phyloP scores from a whole-genome alignment of 2,113 vertebrate species.

The Ramphastos sulfuratus region DNA sequence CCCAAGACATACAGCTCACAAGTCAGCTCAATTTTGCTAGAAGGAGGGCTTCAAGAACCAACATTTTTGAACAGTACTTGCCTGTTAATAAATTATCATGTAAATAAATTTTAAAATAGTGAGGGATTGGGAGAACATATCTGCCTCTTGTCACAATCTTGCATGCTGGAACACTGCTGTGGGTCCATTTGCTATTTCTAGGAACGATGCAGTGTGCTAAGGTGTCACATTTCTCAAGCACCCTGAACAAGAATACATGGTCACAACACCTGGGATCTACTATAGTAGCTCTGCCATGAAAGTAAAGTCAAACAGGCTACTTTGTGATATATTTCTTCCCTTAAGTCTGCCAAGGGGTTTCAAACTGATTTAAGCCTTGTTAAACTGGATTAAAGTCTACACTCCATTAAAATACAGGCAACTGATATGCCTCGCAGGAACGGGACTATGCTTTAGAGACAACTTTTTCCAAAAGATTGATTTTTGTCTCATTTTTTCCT shows the following conservation, averaged over 20 bases:
- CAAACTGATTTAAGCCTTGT: conserved; percentile 43
- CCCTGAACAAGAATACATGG: background rate
- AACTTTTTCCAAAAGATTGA: background rate
- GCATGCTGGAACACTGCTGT: background rate
- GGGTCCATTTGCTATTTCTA: background rate
- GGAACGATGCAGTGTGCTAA: background rate
- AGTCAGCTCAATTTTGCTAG: background rate
- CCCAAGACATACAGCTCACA: background rate
- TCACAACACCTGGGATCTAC: background rate
- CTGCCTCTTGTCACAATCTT: background rate
- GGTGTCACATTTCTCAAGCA: background rate
- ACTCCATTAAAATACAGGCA: conserved; percentile 54
- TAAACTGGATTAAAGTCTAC: conserved; percentile 51
- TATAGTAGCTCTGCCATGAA: background rate
- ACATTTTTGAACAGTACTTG: background rate
- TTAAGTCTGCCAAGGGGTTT: background rate
- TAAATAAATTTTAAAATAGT: background rate
- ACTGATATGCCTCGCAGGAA: conserved; percentile 33
- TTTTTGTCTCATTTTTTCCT: conserved; percentile 37
- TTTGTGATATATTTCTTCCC: background rate
- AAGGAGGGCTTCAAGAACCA: background rate
- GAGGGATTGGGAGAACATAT: background rate
- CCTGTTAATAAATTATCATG: background rate
- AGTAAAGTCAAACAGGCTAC: background rate
- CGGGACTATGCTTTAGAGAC: conserved; percentile 23